Base-by-base conservation (phyloP, 1,140 invertebrate species). In the Rhynchophorus ferrugineus region DNA sequence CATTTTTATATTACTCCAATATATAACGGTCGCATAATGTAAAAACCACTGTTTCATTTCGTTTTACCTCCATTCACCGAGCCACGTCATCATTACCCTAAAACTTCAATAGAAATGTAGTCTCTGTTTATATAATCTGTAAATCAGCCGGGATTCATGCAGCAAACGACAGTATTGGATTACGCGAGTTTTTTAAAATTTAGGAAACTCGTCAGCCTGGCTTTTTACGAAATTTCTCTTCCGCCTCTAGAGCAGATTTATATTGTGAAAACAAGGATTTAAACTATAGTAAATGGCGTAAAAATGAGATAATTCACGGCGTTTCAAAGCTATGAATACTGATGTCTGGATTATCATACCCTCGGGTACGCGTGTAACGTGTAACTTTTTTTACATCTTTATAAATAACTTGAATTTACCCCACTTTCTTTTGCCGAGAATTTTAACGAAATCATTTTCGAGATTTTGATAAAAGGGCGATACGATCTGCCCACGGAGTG, bases 241-340 rank as follows among this genome's bases (percentile, higher is more conserved):
- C 35, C 14, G 8, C 14, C 6, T 17, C 9, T 3, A 17, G 19
- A 3, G 16, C 37, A 39, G 37, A 39, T 39, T 39, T 39, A 39
- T 39, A 11, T 39, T 39, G 37, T 39, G 37, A 39, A 39, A 39
- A 39, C 37, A 39, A 17, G 37, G 37, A 39, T 17, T 39, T 39
- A 39, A 39, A 39, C 19, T 16, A 16, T 39, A 17, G 37, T 39
- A 39, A 39, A 39, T 17, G 24, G 36, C 24, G 38, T 22, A 36
- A 37, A 36, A 42, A 46, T 55, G 33, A 35, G 34, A 48, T 34
- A 55, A 55, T 49, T 55, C 41, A 55, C 33, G 44, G 39, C 45
- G 43, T 37, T 55, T 49, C 42, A 21, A 44, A 49, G 46, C 53
- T 55, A 49, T 55, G 45, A 55, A 49, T 55, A 48, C 53, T 55